phyloP scores from a whole-genome alignment of 2,113 vertebrate species.

The Rhombomys opimus region DNA sequence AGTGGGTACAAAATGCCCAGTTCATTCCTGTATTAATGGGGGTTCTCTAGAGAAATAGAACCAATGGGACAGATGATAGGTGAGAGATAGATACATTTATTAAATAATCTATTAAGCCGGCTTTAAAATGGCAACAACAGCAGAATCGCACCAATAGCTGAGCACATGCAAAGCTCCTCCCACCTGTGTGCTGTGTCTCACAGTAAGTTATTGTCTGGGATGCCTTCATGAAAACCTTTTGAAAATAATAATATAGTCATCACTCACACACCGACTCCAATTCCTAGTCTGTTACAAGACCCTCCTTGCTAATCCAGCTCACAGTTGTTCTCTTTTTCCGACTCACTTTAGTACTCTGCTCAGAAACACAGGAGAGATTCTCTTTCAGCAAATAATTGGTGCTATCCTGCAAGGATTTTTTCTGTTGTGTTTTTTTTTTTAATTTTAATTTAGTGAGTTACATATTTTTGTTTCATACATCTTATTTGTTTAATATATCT shows the following conservation, averaged over 20 bases:
- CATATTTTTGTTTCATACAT: background rate
- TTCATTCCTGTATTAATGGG: background rate
- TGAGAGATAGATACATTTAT: background rate
- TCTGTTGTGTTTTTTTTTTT: too few species aligned
- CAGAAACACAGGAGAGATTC: background rate
- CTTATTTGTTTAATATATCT: background rate
- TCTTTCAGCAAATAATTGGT: conserved; percentile 14
- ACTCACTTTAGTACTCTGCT: background rate
- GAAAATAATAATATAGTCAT: background rate
- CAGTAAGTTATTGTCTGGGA: background rate
- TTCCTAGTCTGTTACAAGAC: background rate
- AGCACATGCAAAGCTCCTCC: background rate
- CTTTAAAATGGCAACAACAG: background rate
- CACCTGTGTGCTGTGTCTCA: background rate
- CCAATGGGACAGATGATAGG: background rate
- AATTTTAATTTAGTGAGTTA: background rate
- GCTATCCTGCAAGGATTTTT: background rate
- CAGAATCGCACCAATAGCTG: background rate
- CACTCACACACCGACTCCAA: background rate
- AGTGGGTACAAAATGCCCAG: background rate
- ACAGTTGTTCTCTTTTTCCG: background rate
- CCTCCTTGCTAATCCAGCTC: background rate
- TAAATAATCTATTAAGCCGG: background rate
- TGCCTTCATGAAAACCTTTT: background rate
- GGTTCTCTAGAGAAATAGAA: background rate